Percentiles rank a stretch among this genome's conserved stretches.
phyloP scores from a whole-genome alignment of 2,797 vertebrate genomes.

The Lepilemur ruficaudatus region DNA sequence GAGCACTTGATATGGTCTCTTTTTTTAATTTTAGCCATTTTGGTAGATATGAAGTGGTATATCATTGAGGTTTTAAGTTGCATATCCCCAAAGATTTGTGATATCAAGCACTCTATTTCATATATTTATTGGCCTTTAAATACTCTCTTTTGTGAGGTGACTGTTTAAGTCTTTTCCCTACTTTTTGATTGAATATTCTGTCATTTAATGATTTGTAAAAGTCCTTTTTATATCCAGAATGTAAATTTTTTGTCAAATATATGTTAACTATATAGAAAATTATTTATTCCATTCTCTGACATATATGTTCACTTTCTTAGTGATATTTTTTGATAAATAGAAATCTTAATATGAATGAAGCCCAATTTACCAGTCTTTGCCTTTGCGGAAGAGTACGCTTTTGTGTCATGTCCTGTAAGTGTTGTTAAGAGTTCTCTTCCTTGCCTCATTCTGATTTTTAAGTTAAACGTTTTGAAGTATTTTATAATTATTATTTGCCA shows the following conservation, averaged over 20 bases:
- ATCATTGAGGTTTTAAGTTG: not conserved
- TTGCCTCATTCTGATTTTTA: not conserved
- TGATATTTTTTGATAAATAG: not conserved
- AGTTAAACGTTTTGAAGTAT: not conserved
- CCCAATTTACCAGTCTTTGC: not conserved
- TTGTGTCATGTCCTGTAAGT: not conserved
- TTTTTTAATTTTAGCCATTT: not conserved
- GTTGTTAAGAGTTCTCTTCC: not conserved
- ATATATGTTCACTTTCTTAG: not conserved
- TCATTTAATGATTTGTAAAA: not conserved
- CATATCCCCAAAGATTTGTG: not conserved
- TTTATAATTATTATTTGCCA: not conserved
- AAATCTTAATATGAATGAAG: not conserved
- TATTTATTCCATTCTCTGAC: not conserved
- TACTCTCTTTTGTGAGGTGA: not conserved
- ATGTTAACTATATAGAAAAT: not conserved
- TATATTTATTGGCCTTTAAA: not conserved
- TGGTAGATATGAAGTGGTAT: not conserved
- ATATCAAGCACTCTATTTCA: not conserved
- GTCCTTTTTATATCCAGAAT: not conserved
- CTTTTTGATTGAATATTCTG: not conserved
- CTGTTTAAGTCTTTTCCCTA: not conserved
- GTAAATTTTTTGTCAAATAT: not conserved
- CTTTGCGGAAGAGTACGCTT: not conserved
- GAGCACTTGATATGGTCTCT: not conserved